Evolutionary conservation across 2,888 invertebrate genomes (phyloP), one percentile per base, ranked within the genome.

Genomic region (Agriopis aurantiaria): DNA sequence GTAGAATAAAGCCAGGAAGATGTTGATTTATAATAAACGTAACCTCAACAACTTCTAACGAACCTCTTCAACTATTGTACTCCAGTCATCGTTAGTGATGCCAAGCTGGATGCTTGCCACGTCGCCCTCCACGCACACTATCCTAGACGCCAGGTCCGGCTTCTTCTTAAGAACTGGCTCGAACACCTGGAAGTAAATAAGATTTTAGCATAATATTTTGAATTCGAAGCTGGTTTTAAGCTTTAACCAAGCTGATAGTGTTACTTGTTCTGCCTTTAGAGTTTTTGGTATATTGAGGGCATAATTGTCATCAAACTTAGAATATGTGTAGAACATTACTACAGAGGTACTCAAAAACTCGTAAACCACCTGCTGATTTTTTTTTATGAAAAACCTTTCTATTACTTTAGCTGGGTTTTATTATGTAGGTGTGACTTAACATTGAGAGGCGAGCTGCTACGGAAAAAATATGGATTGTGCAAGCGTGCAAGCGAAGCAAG

Each of bases 71-170:
- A 40, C 53, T n/a, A 55, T 33, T 12, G 12, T 55, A 0, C 40
- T 10, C 53, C 53, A 55, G 53, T 55, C 53, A 11, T 40, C 33
- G 33, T 55, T 33, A n/a, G 11, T 33, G n/a, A 55, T 55, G 12
- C 53, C 53, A n/a, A 55, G 53, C 40, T 33, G 53, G 7, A 55
- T 3, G 8, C 3, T 33, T 40, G 72, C 55, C 0, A 79, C 71
- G 40, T 82, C 79, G 0, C 78, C 80, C 59, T 75, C 68, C 1
- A 82, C 67, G 2, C 70, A 57, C 0, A 62, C 65, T 17, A 79
- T 58, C 46, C 60, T 71, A 11, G 58, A 17, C 1, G 43, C 56
- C n/a, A 76, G 66, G n/a, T 71, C 61, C 3, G 79, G 76, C 12
- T 77, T 69, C 9, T 33, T 66, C 12, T 65, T 59, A 0, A 66